Conservation (phyloP, 2,797 vertebrate species). For the Smutsia gigantea region DNA sequence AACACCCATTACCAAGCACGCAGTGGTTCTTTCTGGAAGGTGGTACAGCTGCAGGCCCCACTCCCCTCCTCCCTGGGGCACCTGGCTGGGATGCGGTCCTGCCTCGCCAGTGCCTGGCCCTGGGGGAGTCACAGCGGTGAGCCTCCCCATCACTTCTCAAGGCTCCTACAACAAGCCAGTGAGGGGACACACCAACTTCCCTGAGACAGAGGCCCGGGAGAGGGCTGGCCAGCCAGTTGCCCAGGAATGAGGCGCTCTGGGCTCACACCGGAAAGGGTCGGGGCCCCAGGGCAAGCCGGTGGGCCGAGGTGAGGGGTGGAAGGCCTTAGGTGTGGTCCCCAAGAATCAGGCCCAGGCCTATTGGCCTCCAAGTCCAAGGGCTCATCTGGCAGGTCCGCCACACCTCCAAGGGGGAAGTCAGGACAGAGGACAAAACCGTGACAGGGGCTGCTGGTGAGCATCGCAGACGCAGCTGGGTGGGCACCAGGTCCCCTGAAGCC, state of each 20-base stretch:
- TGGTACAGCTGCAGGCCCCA: no score
- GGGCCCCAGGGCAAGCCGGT: neutral
- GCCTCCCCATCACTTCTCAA: neutral
- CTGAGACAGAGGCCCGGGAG: neutral
- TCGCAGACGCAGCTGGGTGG: accelerated
- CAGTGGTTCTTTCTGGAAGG: neutral
- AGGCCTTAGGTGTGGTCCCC: accelerated
- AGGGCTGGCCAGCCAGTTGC: accelerated
- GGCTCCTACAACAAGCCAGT: neutral
- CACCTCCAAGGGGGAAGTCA: accelerated
- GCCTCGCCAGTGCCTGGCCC: no score
- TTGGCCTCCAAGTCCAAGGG: neutral
- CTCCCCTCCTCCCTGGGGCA: neutral
- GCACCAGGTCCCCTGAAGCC: accelerated
- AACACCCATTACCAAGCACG: accelerated
- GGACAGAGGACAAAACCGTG: neutral
- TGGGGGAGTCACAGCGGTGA: no score
- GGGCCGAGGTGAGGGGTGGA: neutral
- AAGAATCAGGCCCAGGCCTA: neutral
- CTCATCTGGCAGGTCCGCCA: accelerated
- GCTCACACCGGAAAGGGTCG: neutral
- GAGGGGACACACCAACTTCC: neutral
- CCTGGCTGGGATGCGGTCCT: neutral
- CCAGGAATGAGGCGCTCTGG: accelerated
- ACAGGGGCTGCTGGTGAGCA: accelerated